Evolutionary conservation across 2,888 invertebrate genomes (phyloP), one percentile per base, ranked within the genome.

Genomic region (Zeuzera pyrina): DNA sequence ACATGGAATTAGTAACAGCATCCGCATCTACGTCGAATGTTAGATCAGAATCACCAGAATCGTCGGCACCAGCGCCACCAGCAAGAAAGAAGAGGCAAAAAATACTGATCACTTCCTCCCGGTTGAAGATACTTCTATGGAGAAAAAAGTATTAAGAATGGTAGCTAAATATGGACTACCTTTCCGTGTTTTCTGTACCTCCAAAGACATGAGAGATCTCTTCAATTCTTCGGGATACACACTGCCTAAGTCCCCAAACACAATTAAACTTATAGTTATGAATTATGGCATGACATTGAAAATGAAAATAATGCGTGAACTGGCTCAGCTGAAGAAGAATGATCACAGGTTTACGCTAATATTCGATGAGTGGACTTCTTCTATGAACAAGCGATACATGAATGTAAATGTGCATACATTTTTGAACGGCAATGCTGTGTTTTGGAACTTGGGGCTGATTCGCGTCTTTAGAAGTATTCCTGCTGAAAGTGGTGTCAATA

Each of bases 381-480:
- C 26, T 22, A 43, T n/a, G 10, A 48, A 47, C 10, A 25, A 24
- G 22, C 36, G 41, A 3, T 44, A 36, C 23, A 28, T 46, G 31
- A 43, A 45, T 24, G 13, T 45, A 22, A 43, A 40, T 25, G 21
- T 35, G 23, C 42, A 43, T 22, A 35, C 33, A 26, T 26, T 19
- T 19, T 6, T 19, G 5, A 19, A 19, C 19, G 8, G 19, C 8
- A 5, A n/a, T 27, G 21, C 31, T 31, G 10, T 33, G 5, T 41
- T 33, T 33, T 42, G 43, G 42, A 42, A 38, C 29, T 38, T 49
- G 21, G 44, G 45, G 10, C 32, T 49, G 28, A 30, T 30, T 22
- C 30, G 47, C n/a, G 24, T 49, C n/a, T 39, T 29, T 33, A 48
- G 48, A 34, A 42, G 41, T 35, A 45, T 50, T 42, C 42, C 46